These are phyloP conservation scores for Margarornis squamiger DNA, from an alignment of 2,797 vertebrate genomes.

Conservation along the genomic window DNA sequence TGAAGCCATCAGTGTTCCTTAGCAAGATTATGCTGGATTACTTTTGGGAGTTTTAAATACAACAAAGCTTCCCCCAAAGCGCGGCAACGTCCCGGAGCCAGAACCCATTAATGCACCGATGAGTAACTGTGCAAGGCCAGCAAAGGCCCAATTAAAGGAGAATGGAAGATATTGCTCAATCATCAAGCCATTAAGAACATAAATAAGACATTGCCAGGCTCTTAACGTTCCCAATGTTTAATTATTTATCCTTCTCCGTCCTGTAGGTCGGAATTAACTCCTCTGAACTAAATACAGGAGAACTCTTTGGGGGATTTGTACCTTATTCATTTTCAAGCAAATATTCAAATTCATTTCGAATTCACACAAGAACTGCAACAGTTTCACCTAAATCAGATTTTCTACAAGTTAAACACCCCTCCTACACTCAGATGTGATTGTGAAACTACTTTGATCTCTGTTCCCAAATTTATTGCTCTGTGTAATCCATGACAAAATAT, in stretches of 20 bases:
- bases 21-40: constrained; percentile 57
- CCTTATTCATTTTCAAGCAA: constrained; percentile 71
- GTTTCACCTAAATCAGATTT: constrained; percentile 85
- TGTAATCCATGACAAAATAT: constrained; percentile 95
- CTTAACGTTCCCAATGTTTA: constrained; percentile 16
- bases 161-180: constrained; percentile 58
- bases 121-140: constrained; percentile 19
- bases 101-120: not conserved
- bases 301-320: constrained; percentile 70
- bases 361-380: constrained; percentile 76
- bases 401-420: constrained; percentile 83
- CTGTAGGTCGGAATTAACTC: constrained; percentile 64
- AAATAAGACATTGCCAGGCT: constrained; percentile 29
- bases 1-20: constrained; percentile 51
- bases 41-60: constrained; percentile 45
- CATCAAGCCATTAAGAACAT: constrained; percentile 64
- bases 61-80: constrained; percentile 41
- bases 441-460: constrained; percentile 89
- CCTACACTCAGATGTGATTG: constrained; percentile 88
- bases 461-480: constrained; percentile 86
- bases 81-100: not conserved
- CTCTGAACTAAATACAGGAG: constrained; percentile 50
- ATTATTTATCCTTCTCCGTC: constrained; percentile 58
- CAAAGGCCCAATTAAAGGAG: constrained; percentile 41
- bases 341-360: constrained; percentile 77